These are phyloP conservation scores for Seriola quinqueradiata DNA, from an alignment of 2,113 vertebrate genomes.

Conservation along the genomic window DNA sequence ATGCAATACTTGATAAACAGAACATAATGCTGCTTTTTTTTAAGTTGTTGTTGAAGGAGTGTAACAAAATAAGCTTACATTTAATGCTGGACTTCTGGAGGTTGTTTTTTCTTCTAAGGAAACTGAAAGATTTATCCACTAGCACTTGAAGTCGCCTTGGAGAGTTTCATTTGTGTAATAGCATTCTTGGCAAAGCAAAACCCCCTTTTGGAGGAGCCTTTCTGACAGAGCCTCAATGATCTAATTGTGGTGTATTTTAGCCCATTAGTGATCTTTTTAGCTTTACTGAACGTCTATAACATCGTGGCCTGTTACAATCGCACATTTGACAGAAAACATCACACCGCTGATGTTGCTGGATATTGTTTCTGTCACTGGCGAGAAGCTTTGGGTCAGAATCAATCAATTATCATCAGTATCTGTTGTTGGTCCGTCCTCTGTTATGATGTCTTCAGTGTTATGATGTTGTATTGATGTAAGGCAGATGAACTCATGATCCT, in stretches of 20 bases:
- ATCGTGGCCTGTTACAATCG: constrained; percentile 19
- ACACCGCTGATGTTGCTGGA: constrained; percentile 27
- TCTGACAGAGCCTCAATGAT: constrained; percentile 61
- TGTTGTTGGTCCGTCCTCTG: constrained; percentile 25
- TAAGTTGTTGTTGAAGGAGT: not conserved
- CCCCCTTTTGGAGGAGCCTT: constrained; percentile 18
- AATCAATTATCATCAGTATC: constrained; percentile 19
- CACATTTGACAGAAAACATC: constrained; percentile 49
- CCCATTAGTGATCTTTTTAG: constrained; percentile 51
- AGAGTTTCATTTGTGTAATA: constrained; percentile 69
- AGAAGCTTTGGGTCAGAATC: constrained; percentile 19
- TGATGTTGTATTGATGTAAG: constrained; percentile 29
- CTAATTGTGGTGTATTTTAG: constrained; percentile 57
- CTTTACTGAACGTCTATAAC: constrained; percentile 42
- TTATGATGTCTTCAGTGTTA: constrained; percentile 42
- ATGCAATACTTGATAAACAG: not conserved
- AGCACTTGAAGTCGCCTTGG: constrained; percentile 47
- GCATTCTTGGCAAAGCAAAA: constrained; percentile 70
- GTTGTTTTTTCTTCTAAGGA: constrained; percentile 14
- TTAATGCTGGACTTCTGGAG: not conserved
- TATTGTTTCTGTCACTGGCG: constrained; percentile 30
- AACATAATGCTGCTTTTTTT: not conserved
- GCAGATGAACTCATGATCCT: constrained; percentile 38
- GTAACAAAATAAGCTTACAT: not conserved
- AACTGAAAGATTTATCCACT: constrained; percentile 54